Base-by-base conservation (phyloP, 2,888 invertebrate genomes). In the Apamea sordens region DNA sequence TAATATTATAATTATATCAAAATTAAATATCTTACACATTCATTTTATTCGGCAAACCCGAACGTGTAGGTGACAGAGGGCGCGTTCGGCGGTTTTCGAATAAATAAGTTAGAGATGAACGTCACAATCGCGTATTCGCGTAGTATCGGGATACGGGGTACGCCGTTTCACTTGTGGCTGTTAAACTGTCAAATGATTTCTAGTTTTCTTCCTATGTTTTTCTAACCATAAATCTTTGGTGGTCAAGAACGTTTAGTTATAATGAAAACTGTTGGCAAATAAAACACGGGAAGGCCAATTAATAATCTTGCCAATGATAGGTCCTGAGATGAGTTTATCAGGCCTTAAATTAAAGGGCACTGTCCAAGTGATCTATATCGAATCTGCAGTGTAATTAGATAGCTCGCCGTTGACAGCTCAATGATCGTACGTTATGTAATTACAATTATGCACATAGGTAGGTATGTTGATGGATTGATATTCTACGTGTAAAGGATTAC, bases 331-430 rank as follows among this genome's bases (percentile, higher is more conserved):
- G 32, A 53, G 3, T 7, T 50, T n/a, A n/a, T 44, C 41, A 21
- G 53, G 50, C n/a, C n/a, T 64, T 68, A 63, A 79, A 84, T 83
- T 68, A 83, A 71, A 84, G 79, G 63, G 32, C 28, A 24, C 50
- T 56, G 24, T 3, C 59, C 24, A 15, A n/a, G 44, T 61, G 63
- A 71, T 64, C 36, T 64, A 64, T 28, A 32, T 64, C 18, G 59
- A 56, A 65, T 50, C 50, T 50, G 21, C 50, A 24, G 4, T 64
- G 64, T 82, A 83, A 82, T 82, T 78, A 78, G 68, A 83, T 70
- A 53, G 50, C 41, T 36, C 36, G 24, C 64, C 65, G 67, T 70
- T 63, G 73, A 76, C 64, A 84, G 68, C 41, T 67, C 65, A 84
- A 59, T 80, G 56, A 72, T 68, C 61, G 13, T 41, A 44, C 32